These are phyloP conservation scores for Sesamia inferens DNA, from an alignment of 2,888 invertebrate species.

Conservation along the genomic window DNA sequence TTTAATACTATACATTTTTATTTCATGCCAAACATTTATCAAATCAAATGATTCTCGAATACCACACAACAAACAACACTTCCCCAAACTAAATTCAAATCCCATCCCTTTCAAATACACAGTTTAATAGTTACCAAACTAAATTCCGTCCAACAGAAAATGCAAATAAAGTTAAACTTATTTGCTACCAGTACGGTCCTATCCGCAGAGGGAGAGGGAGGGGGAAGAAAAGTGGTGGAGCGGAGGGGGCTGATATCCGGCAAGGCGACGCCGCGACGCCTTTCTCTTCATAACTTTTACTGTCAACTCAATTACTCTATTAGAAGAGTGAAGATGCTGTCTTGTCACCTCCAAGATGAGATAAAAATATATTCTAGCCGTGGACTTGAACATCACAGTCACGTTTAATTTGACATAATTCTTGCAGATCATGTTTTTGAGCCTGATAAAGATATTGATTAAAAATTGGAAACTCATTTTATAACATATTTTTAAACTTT, in stretches of 20 bases:
- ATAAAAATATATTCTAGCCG: slow-evolving; percentile 61
- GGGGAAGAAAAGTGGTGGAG: slow-evolving; percentile 74
- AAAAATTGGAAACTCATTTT: no score
- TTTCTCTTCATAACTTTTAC: slow-evolving; percentile 86
- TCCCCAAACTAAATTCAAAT: slow-evolving; percentile 28
- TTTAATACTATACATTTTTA: not conserved
- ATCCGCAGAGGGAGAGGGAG: slow-evolving; percentile 75
- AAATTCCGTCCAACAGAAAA: slow-evolving; percentile 54
- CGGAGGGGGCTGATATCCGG: slow-evolving; percentile 79
- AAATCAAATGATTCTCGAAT: slow-evolving; percentile 25
- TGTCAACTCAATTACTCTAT: slow-evolving; percentile 86
- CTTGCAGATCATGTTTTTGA: slow-evolving; percentile 27
- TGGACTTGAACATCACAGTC: slow-evolving; percentile 38
- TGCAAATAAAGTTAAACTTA: slow-evolving; percentile 60
- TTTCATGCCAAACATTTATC: not conserved
- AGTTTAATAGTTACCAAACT: slow-evolving; percentile 57
- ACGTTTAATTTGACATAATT: no score
- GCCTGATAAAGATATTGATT: no score
- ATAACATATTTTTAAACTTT: no score
- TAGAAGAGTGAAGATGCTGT: slow-evolving; percentile 70
- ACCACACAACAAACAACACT: slow-evolving; percentile 22
- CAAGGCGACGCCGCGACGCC: slow-evolving; percentile 83
- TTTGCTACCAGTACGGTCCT: slow-evolving; percentile 74
- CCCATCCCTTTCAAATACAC: slow-evolving; percentile 32
- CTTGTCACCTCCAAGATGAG: slow-evolving; percentile 58